Percentiles rank a stretch among this genome's conserved stretches.
phyloP scores from a whole-genome alignment of 2,888 invertebrate genomes.

The Clanis bilineata region DNA sequence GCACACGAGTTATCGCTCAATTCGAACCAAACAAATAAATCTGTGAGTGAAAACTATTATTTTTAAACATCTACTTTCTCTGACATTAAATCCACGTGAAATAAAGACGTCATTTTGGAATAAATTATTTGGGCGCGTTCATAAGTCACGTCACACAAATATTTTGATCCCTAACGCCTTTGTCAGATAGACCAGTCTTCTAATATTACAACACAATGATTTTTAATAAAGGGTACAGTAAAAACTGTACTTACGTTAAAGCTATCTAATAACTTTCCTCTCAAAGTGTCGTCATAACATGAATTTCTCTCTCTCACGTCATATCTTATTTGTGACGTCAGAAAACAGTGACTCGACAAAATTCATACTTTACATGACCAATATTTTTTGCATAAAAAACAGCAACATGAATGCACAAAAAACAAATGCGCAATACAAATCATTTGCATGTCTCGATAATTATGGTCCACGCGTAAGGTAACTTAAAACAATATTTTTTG shows the following conservation, averaged over 20 bases:
- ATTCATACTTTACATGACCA: not conserved
- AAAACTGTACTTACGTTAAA: not conserved
- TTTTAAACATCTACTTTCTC: slow-evolving; percentile 13
- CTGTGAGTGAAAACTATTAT: slow-evolving; percentile 31
- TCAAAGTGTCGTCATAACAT: not conserved
- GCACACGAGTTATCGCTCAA: slow-evolving; percentile 66
- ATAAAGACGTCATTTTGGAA: not conserved
- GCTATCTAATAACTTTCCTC: not conserved
- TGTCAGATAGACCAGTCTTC: not conserved
- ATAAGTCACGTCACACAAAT: not conserved
- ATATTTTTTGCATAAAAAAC: not conserved
- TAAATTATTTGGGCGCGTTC: not conserved
- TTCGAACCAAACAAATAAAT: slow-evolving; percentile 46
- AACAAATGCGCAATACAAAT: not conserved
- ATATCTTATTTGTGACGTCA: not conserved
- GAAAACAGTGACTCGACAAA: not conserved
- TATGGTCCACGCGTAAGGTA: slow-evolving; percentile 4
- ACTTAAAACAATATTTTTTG: slow-evolving; percentile 43
- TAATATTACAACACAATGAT: not conserved
- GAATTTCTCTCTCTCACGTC: not conserved
- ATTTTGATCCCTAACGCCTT: not conserved
- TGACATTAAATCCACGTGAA: not conserved
- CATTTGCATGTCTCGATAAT: slow-evolving; percentile 8
- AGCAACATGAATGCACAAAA: not conserved
- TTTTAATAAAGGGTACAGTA: not conserved